phyloP scores from a whole-genome alignment of 53 echinoderm and acorn worm genomes.

The Apostichopus leukothele region DNA sequence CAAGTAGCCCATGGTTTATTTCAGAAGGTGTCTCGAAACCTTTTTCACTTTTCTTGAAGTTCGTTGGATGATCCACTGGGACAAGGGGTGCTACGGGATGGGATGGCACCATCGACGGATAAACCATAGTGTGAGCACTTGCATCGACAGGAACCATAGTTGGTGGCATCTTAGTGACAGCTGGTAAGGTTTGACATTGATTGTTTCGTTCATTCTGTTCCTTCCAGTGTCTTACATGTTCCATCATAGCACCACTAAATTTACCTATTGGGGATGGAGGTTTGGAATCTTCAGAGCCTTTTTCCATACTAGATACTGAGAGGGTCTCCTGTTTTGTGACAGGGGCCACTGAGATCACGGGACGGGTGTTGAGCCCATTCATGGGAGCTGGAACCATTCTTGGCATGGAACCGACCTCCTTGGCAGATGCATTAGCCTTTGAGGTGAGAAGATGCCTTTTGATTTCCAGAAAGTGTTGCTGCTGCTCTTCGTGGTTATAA shows the following conservation, averaged over 20 bases:
- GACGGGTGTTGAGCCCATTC: not conserved
- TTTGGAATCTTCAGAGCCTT: not conserved
- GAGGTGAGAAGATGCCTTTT: conserved; percentile 39
- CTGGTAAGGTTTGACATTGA: not conserved
- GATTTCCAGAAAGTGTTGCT: conserved; percentile 44
- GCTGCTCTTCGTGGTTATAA: conserved; percentile 40
- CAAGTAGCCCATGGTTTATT: conserved; percentile 21
- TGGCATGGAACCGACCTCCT: not conserved
- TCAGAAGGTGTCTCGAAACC: not conserved
- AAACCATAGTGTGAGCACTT: not conserved
- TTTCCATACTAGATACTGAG: not conserved
- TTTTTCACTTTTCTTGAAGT: not conserved
- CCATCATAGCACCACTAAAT: conserved; percentile 46
- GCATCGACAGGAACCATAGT: not conserved
- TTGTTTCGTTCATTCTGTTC: conserved; percentile 36
- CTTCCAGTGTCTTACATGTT: conserved; percentile 53
- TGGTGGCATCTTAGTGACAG: conserved; percentile 6
- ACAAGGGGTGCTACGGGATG: not conserved
- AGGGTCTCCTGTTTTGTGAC: not conserved
- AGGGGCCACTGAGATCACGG: conserved; percentile 21
- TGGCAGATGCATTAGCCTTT: not conserved
- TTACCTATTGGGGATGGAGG: not conserved
- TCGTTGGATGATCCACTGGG: not conserved
- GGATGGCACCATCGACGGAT: not conserved
- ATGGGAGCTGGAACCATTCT: not conserved